A percentile compares a stretch with the other conserved stretches of the same genome.
Evolutionary conservation across 2,888 invertebrate species (phyloP).

Genomic region (Drosophila helvetica): DNA sequence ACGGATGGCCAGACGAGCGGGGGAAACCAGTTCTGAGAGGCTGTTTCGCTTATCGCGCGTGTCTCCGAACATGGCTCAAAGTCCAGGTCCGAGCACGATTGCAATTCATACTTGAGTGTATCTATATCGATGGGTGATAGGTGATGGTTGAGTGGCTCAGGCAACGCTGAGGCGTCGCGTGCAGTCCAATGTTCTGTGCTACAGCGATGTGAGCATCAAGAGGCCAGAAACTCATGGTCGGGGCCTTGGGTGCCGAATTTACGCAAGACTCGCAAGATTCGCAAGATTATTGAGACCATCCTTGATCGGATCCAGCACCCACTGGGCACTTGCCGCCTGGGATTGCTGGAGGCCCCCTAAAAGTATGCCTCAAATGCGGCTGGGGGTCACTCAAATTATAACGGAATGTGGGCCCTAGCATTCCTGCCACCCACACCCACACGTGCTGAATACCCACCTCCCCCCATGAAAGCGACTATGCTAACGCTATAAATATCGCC

Average conservation of each 20-base stretch:
- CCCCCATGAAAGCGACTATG: constrained; percentile 29
- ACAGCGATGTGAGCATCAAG: too few relatives aligned
- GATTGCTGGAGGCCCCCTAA: constrained; percentile 12
- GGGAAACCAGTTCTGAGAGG: constrained; percentile 30
- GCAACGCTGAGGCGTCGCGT: too few relatives aligned
- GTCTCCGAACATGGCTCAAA: constrained; percentile 37
- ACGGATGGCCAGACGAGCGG: constrained; percentile 21
- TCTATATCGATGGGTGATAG: too few relatives aligned
- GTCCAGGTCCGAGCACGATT: constrained; percentile 24
- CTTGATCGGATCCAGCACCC: not conserved
- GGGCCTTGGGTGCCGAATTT: too few relatives aligned
- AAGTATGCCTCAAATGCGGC: constrained; percentile 27
- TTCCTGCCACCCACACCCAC: not conserved
- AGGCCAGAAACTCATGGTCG: too few relatives aligned
- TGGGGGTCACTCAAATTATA: constrained; percentile 11
- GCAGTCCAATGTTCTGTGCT: too few relatives aligned
- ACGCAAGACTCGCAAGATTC: too few relatives aligned
- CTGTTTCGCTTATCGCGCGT: constrained; percentile 37
- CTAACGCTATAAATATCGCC: constrained; percentile 63
- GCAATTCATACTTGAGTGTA: not conserved
- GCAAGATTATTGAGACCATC: not conserved
- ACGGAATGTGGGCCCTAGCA: constrained; percentile 3
- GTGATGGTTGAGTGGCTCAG: too few relatives aligned
- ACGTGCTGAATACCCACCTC: not conserved
- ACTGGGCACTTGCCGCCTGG: not conserved